Percentiles rank a stretch among this genome's conserved stretches.
phyloP scores from a whole-genome alignment of 2,888 invertebrate genomes.

The Lordiphosa fenestrarum region DNA sequence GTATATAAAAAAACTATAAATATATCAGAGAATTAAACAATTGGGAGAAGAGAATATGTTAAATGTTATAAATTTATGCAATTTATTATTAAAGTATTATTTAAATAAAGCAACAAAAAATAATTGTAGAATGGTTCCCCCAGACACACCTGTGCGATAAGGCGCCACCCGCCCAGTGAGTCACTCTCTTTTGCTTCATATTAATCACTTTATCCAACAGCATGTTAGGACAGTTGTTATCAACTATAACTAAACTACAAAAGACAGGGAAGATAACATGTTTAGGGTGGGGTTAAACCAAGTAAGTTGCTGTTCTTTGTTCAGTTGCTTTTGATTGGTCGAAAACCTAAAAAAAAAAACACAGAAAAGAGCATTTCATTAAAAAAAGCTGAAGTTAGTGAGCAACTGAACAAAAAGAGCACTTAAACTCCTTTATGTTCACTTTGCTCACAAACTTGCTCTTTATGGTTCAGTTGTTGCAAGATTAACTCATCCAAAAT shows the following conservation, averaged over 20 bases:
- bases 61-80: constrained; percentile 77
- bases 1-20: constrained; percentile 35
- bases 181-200: constrained; percentile 4
- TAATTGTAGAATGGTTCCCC: constrained; percentile 20
- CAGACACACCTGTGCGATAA: constrained; percentile 36
- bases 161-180: neutral
- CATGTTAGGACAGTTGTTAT: constrained; percentile 15
- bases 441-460: too few species aligned
- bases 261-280: constrained; percentile 34
- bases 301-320: too few species aligned
- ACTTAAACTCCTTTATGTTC: neutral
- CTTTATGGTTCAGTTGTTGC: too few species aligned
- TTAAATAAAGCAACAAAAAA: constrained; percentile 56
- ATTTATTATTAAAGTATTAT: constrained; percentile 76
- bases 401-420: too few species aligned
- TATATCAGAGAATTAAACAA: constrained; percentile 25
- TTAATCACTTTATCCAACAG: constrained; percentile 15
- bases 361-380: too few species aligned
- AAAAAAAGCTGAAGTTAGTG: too few species aligned
- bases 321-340: too few species aligned
- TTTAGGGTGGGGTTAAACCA: constrained; percentile 1
- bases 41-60: constrained; percentile 63
- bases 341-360: too few species aligned
- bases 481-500: too few species aligned
- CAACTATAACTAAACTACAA: constrained; percentile 14